Evolutionary conservation across 64 coral and sea anemone genomes (phyloP).

Genomic region (Trachythela sp.): DNA sequence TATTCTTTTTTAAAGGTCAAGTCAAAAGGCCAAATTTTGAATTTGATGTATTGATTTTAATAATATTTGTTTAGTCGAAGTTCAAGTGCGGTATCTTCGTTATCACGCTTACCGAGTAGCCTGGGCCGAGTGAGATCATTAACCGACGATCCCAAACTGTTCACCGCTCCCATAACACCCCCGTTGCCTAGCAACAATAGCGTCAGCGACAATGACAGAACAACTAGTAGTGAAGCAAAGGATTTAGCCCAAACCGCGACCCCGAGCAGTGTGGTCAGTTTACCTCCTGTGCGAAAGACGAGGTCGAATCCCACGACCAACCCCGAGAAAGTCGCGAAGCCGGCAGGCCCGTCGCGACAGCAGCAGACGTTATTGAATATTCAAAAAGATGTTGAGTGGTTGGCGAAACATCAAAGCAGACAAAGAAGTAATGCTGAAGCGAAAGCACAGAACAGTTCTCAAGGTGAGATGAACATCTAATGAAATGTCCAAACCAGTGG

Average conservation of each 20-base stretch:
- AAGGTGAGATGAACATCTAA: no score
- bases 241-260: not conserved
- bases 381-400: slow-evolving; percentile 14
- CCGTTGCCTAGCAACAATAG: not conserved
- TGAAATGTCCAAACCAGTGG: no score
- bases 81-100: not conserved
- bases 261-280: not conserved
- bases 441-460: no score
- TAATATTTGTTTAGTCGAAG: not conserved
- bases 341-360: not conserved
- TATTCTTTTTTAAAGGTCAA: no score
- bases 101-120: not conserved
- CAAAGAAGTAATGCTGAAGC: not conserved
- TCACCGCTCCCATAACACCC: not conserved
- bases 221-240: not conserved
- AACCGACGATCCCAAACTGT: not conserved
- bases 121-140: not conserved
- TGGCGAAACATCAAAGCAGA: not conserved
- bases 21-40: no score
- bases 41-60: no score
- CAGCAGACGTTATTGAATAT: not conserved
- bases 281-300: slow-evolving; percentile 5
- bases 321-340: not conserved
- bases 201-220: not conserved
- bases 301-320: not conserved